Base-by-base conservation (phyloP, 2,888 invertebrate genomes). In the Dolichomitus sp. region DNA sequence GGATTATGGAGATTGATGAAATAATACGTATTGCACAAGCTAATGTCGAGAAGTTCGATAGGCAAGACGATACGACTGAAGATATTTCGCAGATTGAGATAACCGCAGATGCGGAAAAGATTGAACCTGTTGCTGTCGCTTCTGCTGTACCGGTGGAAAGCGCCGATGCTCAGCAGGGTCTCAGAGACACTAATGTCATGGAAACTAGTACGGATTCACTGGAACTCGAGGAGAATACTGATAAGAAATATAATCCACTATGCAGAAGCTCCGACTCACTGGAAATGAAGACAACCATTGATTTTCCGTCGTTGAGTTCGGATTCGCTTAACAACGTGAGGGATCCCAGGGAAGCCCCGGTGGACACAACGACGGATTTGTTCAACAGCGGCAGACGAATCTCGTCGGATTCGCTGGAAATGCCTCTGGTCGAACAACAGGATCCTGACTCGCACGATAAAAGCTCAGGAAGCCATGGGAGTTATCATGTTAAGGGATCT, bases 1-100 rank as follows among this genome's bases (percentile, higher is more conserved):
- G 96, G 76, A 96, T 96, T 94, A 95, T 95, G 90, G 96, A 96
- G 92, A 96, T 96, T 73, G 96, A 96, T 89, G 96, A 96, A 91
- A 96, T 96, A 61, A 96, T 96, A 84, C 94, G 95, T 81, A 95
- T 96, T 89, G 96, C 96, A 17, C 96, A 96, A 89, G 95, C 95
- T 9, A 96, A 96, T 89, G 96, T 96, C 9, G 96, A 96, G 88
- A 94, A 95, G 81, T 95, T 96, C 85, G 95, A 94, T n/a, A 94
- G 95, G 70, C 92, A 95, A 54, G 95, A 95, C 86, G 95, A 95
- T 84, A 91, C 94, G 0, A 93, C 94, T 3, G 96, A 95, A 79
- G 95, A 95, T 86, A 95, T 95, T 9, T 94, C 93, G 42, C 93
- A 93, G 70, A 92, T 93, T 30, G 93, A 92, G 76, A 81, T 88